phyloP scores from a whole-genome alignment of 2,113 vertebrate genomes.

The Chamaea fasciata region DNA sequence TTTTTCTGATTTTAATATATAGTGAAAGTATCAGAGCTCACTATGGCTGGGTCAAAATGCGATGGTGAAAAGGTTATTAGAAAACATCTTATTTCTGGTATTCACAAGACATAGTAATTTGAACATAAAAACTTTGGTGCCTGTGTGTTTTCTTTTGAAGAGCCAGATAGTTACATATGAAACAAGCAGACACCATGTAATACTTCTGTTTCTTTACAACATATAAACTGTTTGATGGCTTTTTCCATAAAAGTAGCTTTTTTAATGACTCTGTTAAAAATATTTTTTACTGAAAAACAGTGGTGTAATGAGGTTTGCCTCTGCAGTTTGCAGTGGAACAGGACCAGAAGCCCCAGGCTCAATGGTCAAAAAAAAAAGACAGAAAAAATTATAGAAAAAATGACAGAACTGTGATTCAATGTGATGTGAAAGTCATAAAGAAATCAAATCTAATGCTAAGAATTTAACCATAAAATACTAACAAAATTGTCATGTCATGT shows the following conservation, averaged over 20 bases:
- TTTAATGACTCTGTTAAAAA: constrained; percentile 8
- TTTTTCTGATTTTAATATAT: neutral
- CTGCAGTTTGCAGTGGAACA: neutral
- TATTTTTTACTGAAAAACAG: neutral
- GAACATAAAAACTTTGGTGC: neutral
- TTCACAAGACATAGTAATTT: neutral
- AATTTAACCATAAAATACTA: neutral
- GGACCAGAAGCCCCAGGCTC: neutral
- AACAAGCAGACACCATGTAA: neutral
- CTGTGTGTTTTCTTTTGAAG: neutral
- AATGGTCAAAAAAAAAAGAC: neutral
- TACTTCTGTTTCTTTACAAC: constrained; percentile 5
- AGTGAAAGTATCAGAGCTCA: neutral
- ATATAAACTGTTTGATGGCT: constrained; percentile 8
- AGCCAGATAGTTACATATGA: neutral
- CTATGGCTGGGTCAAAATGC: neutral
- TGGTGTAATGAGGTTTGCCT: neutral
- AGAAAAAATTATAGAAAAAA: constrained; percentile 10
- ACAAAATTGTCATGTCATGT: neutral
- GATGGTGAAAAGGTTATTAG: neutral
- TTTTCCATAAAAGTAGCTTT: neutral
- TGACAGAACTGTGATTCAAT: neutral
- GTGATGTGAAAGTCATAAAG: neutral
- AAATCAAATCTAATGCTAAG: neutral
- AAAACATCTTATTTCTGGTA: neutral